A percentile compares a stretch with the other conserved stretches of the same genome.
These are phyloP conservation scores for Geococcyx californianus DNA, from an alignment of 2,113 vertebrate genomes.

Conservation along the genomic window DNA sequence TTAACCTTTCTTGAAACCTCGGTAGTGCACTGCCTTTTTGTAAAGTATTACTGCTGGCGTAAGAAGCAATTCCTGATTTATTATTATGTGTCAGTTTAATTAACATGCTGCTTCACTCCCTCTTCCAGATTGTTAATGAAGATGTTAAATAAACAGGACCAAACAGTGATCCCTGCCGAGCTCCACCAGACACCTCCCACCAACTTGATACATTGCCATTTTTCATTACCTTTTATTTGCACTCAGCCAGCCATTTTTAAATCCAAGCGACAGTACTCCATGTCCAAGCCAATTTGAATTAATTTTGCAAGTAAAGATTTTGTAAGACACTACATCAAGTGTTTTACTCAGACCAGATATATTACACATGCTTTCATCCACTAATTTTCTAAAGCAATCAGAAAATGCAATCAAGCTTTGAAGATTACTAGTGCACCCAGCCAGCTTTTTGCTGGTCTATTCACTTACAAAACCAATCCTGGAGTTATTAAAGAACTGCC, in stretches of 20 bases:
- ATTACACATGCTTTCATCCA: slow-evolving; percentile 71
- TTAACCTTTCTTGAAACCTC: neutral
- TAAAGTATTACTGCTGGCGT: slow-evolving; percentile 35
- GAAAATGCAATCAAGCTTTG: slow-evolving; percentile 72
- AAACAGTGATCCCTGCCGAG: slow-evolving; percentile 61
- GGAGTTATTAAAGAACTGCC: slow-evolving; percentile 37
- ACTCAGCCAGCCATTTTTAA: slow-evolving; percentile 58
- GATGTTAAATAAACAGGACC: slow-evolving; percentile 71
- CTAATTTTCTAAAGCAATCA: slow-evolving; percentile 73
- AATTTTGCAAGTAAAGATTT: slow-evolving; percentile 71
- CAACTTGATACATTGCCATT: slow-evolving; percentile 13
- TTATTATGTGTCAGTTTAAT: slow-evolving; percentile 71
- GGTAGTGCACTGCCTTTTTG: neutral
- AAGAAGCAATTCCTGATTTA: slow-evolving; percentile 59
- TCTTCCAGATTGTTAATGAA: slow-evolving; percentile 73
- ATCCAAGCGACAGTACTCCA: slow-evolving; percentile 59
- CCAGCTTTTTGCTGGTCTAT: slow-evolving; percentile 47
- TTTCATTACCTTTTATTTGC: slow-evolving; percentile 57
- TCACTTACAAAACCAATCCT: slow-evolving; percentile 50
- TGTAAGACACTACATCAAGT: slow-evolving; percentile 45
- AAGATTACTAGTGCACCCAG: slow-evolving; percentile 60
- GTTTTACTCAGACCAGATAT: slow-evolving; percentile 67
- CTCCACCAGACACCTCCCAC: slow-evolving; percentile 36
- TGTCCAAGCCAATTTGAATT: slow-evolving; percentile 69
- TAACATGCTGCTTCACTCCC: slow-evolving; percentile 69